Evolutionary conservation across 2,888 invertebrate genomes (phyloP).

Genomic region (Ormyrus labotus): DNA sequence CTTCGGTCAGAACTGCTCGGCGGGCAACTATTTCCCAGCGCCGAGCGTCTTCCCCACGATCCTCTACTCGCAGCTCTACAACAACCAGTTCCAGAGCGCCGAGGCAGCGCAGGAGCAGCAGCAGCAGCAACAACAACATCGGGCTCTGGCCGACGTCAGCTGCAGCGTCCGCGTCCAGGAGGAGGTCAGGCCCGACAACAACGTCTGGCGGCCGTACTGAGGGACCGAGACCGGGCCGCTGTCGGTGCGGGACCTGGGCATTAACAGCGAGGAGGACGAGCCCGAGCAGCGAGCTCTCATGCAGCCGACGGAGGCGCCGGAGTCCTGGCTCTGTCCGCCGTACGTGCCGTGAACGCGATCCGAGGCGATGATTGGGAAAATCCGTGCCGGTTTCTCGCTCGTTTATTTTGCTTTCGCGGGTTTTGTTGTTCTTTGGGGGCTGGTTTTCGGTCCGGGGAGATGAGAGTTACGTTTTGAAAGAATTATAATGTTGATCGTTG

Average conservation of each 20-base stretch:
- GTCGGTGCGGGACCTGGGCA: slow-evolving; percentile 17
- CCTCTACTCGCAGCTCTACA: slow-evolving; percentile 89
- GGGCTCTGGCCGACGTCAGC: slow-evolving; percentile 66
- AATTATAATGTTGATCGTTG: too few species aligned
- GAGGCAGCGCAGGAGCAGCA: slow-evolving; percentile 71
- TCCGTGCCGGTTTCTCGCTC: too few species aligned
- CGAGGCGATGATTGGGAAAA: too few species aligned
- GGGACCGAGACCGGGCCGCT: neutral
- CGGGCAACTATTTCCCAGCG: slow-evolving; percentile 81
- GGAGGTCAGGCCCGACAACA: slow-evolving; percentile 73
- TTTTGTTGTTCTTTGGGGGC: too few species aligned
- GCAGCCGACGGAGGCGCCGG: slow-evolving; percentile 1
- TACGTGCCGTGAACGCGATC: slow-evolving; percentile 28
- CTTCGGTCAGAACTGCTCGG: slow-evolving; percentile 59
- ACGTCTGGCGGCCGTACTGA: slow-evolving; percentile 75
- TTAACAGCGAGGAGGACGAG: neutral
- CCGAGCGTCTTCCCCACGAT: slow-evolving; percentile 86
- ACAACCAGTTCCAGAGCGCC: slow-evolving; percentile 75
- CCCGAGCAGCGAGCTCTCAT: slow-evolving; percentile 2
- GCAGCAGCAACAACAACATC: slow-evolving; percentile 31
- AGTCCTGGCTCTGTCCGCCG: slow-evolving; percentile 34
- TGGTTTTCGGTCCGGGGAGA: too few species aligned
- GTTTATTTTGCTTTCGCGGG: too few species aligned
- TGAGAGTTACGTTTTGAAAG: too few species aligned
- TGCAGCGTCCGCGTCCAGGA: slow-evolving; percentile 72